These are phyloP conservation scores for Catamblyrhynchus diadema DNA, from an alignment of 2,797 vertebrate genomes.

Conservation along the genomic window DNA sequence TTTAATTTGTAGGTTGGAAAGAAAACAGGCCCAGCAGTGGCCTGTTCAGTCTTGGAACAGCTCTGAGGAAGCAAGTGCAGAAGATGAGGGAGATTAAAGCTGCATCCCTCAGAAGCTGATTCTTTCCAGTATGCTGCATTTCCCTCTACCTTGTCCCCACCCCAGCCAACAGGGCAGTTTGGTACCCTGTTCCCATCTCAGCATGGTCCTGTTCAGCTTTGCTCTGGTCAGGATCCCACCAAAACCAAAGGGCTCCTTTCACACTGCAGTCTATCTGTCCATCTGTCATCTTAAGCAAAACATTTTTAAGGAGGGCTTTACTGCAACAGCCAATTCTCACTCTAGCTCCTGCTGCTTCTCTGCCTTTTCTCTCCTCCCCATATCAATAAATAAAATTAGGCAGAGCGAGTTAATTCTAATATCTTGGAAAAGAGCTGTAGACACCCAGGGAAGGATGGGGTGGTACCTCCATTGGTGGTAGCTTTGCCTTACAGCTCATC, in stretches of 20 bases:
- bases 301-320: background rate
- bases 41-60: background rate
- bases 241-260: background rate
- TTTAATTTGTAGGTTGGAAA: background rate
- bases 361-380: background rate
- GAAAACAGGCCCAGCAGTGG: background rate
- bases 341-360: background rate
- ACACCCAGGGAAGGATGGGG: background rate
- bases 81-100: background rate
- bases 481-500: background rate
- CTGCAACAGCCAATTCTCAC: background rate
- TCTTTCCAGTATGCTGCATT: background rate
- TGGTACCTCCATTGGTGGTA: background rate
- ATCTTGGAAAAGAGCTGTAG: background rate
- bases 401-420: background rate
- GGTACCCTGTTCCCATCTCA: background rate
- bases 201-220: background rate
- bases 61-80: background rate
- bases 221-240: background rate
- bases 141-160: background rate
- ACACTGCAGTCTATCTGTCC: background rate
- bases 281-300: background rate
- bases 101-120: fast-evolving
- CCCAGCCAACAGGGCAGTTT: background rate
- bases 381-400: background rate